Percentiles rank a stretch among this genome's conserved stretches.
Evolutionary conservation across 2,797 vertebrate genomes (phyloP).

Genomic region (Macropus fuliginosus): DNA sequence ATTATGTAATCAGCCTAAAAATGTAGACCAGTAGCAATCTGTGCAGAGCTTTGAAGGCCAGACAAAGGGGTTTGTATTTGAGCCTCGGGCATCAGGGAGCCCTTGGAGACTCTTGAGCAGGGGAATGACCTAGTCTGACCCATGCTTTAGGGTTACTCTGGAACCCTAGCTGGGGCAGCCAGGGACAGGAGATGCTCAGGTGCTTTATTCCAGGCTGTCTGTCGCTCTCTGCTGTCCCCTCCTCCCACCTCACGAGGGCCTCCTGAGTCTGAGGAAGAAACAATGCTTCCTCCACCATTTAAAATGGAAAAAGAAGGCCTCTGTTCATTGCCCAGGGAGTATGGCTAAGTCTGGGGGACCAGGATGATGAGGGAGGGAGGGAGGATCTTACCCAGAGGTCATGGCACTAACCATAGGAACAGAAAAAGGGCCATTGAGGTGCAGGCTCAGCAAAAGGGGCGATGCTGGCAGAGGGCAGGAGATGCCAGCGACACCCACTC

Average conservation of each 20-base stretch:
- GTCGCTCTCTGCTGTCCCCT: neutral
- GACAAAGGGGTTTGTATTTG: neutral
- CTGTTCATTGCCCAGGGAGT: neutral
- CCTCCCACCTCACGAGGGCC: neutral
- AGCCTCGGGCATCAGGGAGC: neutral
- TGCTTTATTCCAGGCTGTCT: neutral
- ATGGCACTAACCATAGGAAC: neutral
- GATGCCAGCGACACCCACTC: neutral
- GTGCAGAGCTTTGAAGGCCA: neutral
- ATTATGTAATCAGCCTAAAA: neutral
- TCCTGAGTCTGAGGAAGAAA: neutral
- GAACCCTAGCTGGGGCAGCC: neutral
- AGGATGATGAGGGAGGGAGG: neutral
- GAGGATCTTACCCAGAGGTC: neutral
- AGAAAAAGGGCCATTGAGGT: neutral
- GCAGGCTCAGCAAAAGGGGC: neutral
- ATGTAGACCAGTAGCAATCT: neutral
- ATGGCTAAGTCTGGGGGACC: neutral
- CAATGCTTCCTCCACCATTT: neutral
- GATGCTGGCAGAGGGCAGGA: neutral
- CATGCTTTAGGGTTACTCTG: neutral
- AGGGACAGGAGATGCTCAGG: neutral
- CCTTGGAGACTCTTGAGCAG: neutral
- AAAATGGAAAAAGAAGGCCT: neutral
- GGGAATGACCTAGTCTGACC: neutral